Evolutionary conservation across 2,113 vertebrate species (phyloP).

Genomic region (Centrocercus urophasianus): DNA sequence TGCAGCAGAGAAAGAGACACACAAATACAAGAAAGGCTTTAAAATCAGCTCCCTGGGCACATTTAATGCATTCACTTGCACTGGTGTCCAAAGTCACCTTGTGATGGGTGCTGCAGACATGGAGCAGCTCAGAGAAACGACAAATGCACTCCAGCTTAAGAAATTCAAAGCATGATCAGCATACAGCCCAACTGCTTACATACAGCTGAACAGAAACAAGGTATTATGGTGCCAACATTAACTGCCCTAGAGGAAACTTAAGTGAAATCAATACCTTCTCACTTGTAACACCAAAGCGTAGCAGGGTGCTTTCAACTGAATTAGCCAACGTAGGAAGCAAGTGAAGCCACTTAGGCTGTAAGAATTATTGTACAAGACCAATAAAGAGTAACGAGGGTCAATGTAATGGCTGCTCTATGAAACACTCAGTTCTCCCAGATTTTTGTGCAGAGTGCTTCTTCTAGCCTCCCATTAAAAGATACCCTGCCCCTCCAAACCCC

Average conservation of each 20-base stretch:
- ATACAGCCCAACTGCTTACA: rapidly evolving
- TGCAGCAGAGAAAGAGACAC: conserved; percentile 23
- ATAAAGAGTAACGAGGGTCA: background rate
- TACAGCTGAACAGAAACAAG: background rate
- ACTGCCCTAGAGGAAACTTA: background rate
- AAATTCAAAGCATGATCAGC: background rate
- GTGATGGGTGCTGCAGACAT: rapidly evolving
- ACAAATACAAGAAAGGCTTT: background rate
- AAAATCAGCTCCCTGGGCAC: background rate
- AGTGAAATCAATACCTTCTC: background rate
- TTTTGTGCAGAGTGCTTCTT: background rate
- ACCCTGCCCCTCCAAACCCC: conserved; percentile 38
- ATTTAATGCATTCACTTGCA: background rate
- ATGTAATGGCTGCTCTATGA: background rate
- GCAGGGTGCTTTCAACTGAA: background rate
- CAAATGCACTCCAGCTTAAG: background rate
- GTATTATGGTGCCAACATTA: background rate
- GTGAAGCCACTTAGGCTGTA: background rate
- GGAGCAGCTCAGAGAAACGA: rapidly evolving
- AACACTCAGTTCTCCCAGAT: background rate
- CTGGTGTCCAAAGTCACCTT: background rate
- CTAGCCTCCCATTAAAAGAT: conserved; percentile 28
- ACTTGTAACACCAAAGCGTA: background rate
- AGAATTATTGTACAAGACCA: background rate
- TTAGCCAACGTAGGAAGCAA: background rate